Conservation (phyloP, 2,888 invertebrate genomes). For the Anthophora plumipes region DNA sequence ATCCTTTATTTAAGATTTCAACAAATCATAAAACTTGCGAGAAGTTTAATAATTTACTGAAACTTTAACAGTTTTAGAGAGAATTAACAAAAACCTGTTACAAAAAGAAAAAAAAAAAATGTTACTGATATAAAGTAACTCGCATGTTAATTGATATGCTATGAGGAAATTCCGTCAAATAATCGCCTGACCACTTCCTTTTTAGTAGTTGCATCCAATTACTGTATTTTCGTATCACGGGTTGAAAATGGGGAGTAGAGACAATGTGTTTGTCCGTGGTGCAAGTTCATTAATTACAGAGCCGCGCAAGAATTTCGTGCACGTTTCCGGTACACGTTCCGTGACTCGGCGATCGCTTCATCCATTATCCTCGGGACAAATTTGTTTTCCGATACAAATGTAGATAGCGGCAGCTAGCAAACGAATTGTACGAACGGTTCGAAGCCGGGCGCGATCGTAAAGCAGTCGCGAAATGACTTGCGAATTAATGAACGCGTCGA, state of each 20-base stretch:
- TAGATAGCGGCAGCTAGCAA: slow-evolving; percentile 63
- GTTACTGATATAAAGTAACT: not conserved
- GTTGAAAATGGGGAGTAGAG: slow-evolving; percentile 34
- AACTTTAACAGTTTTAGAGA: not conserved
- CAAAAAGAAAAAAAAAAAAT: not conserved
- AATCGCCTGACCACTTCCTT: slow-evolving; percentile 20
- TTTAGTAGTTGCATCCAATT: slow-evolving; percentile 55
- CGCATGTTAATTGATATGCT: slow-evolving; percentile 12
- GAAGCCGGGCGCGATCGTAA: slow-evolving; percentile 73
- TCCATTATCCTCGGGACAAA: slow-evolving; percentile 81
- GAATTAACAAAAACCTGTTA: not conserved
- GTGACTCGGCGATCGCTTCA: slow-evolving; percentile 79
- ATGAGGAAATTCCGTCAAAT: not conserved
- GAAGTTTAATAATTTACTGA: too few relatives aligned
- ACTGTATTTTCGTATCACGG: slow-evolving; percentile 26
- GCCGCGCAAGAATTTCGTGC: slow-evolving; percentile 72
- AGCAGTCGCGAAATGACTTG: slow-evolving; percentile 75
- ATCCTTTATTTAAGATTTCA: too few relatives aligned
- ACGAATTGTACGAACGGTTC: slow-evolving; percentile 62
- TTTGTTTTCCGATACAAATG: slow-evolving; percentile 81
- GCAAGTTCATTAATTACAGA: slow-evolving; percentile 78
- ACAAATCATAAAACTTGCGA: too few relatives aligned
- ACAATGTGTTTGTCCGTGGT: slow-evolving; percentile 47
- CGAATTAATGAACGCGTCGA: slow-evolving; percentile 77
- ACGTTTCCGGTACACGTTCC: slow-evolving; percentile 71